Base-by-base conservation (phyloP, 2,797 vertebrate species). In the Chelidonichthys spinosus region DNA sequence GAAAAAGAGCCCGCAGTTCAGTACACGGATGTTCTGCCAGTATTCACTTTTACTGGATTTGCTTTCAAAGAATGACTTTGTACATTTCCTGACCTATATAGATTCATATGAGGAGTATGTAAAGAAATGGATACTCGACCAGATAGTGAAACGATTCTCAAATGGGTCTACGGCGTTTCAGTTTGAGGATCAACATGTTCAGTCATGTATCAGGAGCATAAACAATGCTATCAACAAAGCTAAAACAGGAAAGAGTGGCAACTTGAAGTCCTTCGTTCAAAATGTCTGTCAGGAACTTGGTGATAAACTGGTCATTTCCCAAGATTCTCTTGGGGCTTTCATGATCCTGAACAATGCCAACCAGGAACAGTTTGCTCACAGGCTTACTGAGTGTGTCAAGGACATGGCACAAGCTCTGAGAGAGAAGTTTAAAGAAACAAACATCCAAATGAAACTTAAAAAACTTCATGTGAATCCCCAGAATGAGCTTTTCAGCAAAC, bases 291-390 rank as follows among this genome's bases (percentile, higher is more conserved):
- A 42, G 15, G 75, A 85, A 42, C 85, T 95, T 73, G 56, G 66
- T 7, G 49, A 83, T 6, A 89, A 89, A 61, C 72, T 95, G 15
- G 68, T 76, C 3, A 91, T 93, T 84, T 59, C 85, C 60, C 84
- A 88, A 15, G 67, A 80, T 63, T 81, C 76, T 18, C 47, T 94
- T 7, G 56, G 63, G 52, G 64, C 72, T 13, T 81, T 92, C 2
- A 69, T 86, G 58, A 80, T 86, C 14, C 67, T 94, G 32, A 94
- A 91, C 65, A 85, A 82, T 0, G 86, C 84, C 0, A 42, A 85
- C 4, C 43, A 68, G 3, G 47, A 68, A 4, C 37, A 82, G 55
- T 95, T 95, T 91, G 81, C 76, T 32, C 0, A 47, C 0, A 91
- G 68, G 8, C 64, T 94, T 32, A 69, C 1, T 0, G 0, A 0